A percentile compares a stretch with the other conserved stretches of the same genome.
Evolutionary conservation across 2,113 vertebrate genomes (phyloP).

Genomic region (Irena cyanogastra): DNA sequence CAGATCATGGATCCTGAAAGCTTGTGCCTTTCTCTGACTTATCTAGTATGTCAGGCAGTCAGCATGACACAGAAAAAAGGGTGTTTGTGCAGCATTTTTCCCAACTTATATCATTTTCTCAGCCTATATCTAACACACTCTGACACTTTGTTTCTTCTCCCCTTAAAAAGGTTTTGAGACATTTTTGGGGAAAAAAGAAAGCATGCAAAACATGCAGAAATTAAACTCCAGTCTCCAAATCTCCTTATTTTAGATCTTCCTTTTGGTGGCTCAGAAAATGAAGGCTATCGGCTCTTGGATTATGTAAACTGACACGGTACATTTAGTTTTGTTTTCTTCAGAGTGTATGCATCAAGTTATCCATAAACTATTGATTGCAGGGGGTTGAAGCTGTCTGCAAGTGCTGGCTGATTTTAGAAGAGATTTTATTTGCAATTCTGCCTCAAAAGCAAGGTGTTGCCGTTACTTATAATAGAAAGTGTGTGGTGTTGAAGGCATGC

Average conservation of each 20-base stretch:
- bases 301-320: slow-evolving; percentile 24
- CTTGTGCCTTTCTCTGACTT: background rate
- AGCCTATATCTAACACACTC: background rate
- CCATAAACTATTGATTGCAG: slow-evolving; percentile 24
- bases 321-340: slow-evolving; percentile 16
- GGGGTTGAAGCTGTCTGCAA: background rate
- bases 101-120: background rate
- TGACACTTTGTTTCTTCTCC: background rate
- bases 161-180: background rate
- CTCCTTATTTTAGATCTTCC: background rate
- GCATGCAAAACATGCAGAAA: background rate
- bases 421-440: background rate
- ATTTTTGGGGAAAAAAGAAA: background rate
- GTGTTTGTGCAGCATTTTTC: background rate
- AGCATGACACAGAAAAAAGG: background rate
- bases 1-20: background rate
- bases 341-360: background rate
- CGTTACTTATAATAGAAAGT: background rate
- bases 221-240: background rate
- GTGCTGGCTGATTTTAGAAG: background rate
- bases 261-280: background rate
- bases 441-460: background rate
- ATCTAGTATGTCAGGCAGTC: background rate
- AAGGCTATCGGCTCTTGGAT: background rate
- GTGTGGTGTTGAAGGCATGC: background rate